phyloP scores from a whole-genome alignment of 1,140 invertebrate genomes.

The Drosophila simulans region DNA sequence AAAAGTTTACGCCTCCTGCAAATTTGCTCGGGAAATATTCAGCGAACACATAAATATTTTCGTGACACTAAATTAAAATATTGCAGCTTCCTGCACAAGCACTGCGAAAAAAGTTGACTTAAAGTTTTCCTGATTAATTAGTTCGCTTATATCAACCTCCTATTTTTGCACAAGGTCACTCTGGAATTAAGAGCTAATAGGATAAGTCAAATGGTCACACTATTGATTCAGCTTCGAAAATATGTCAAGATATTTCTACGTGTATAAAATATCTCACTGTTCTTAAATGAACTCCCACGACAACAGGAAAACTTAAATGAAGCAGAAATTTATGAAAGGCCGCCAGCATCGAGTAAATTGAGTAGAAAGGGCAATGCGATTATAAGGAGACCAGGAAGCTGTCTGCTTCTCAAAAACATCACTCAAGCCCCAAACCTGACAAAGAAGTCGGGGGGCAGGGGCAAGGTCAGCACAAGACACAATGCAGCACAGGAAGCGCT shows the following conservation, averaged over 20 bases:
- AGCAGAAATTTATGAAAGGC: slow-evolving; percentile 62
- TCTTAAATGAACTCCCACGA: slow-evolving; percentile 34
- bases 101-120: neutral
- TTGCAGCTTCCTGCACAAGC: slow-evolving; percentile 12
- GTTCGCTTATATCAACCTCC: too few relatives aligned
- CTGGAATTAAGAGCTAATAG: too few relatives aligned
- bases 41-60: slow-evolving; percentile 41
- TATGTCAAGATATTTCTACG: neutral
- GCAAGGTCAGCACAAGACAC: slow-evolving; percentile 65
- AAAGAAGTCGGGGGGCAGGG: slow-evolving; percentile 57
- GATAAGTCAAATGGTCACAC: too few relatives aligned
- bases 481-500: slow-evolving; percentile 29
- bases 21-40: slow-evolving; percentile 24
- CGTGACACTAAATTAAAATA: slow-evolving; percentile 45
- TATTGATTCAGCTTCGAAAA: neutral
- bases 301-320: slow-evolving; percentile 45
- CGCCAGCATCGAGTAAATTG: slow-evolving; percentile 60
- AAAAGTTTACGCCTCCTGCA: slow-evolving; percentile 31
- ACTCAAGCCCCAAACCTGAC: slow-evolving; percentile 70
- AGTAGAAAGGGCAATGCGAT: slow-evolving; percentile 48
- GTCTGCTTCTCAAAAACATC: slow-evolving; percentile 50
- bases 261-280: neutral
- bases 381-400: slow-evolving; percentile 56
- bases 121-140: too few relatives aligned
- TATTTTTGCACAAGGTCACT: too few relatives aligned